Conservation (phyloP, 2,113 vertebrate genomes). For the Megaceryle maxima region DNA sequence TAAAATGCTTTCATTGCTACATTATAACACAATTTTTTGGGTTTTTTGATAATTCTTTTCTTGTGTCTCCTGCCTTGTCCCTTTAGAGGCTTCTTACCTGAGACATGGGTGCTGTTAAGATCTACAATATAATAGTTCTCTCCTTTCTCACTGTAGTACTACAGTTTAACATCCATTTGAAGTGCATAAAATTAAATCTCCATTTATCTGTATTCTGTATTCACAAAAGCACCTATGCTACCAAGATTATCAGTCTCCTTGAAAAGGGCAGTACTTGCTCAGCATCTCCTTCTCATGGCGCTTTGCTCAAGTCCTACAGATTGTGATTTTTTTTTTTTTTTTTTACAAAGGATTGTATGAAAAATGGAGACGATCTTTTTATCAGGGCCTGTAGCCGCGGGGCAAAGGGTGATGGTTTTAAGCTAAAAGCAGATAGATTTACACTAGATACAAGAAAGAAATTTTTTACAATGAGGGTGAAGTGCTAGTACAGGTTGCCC, state of each 20-base stretch:
- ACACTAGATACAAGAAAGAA: neutral
- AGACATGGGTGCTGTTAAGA: neutral
- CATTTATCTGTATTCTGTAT: neutral
- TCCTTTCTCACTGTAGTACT: neutral
- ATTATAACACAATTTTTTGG: neutral
- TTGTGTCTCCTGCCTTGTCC: neutral
- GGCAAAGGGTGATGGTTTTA: neutral
- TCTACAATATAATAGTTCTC: neutral
- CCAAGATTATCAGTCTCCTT: neutral
- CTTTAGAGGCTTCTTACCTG: neutral
- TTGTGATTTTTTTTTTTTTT: neutral
- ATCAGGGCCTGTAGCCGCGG: neutral
- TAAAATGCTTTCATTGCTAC: neutral
- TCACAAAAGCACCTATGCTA: neutral
- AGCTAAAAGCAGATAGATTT: neutral
- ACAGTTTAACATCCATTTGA: neutral
- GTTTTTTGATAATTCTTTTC: neutral
- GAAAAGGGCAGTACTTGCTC: neutral
- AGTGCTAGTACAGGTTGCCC: neutral
- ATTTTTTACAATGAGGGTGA: neutral
- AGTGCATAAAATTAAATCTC: neutral
- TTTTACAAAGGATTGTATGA: neutral
- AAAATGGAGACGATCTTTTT: neutral
- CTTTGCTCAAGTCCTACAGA: neutral
- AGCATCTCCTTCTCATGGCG: neutral